Conservation (phyloP, 2,888 invertebrate genomes). For the Sinodicranocentrus sp. region DNA sequence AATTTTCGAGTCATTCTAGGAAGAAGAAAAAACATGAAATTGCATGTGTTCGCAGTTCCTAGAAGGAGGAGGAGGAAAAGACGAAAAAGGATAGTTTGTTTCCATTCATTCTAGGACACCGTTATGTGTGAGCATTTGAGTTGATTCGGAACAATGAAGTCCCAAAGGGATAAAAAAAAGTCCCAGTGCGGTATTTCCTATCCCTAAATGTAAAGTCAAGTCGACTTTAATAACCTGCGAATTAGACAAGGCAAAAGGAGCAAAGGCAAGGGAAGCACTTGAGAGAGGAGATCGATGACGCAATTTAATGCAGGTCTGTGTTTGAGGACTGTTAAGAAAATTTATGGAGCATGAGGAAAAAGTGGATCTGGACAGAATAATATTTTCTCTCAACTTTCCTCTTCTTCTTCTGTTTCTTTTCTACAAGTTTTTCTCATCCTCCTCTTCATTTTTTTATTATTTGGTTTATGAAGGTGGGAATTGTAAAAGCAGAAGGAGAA, state of each 20-base stretch:
- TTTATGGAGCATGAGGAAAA: constrained; percentile 54
- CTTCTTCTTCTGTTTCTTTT: constrained; percentile 19
- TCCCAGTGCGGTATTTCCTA: constrained; percentile 54
- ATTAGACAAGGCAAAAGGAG: constrained; percentile 24
- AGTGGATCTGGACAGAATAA: constrained; percentile 59
- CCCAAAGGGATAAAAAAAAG: constrained; percentile 32
- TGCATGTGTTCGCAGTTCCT: constrained; percentile 32
- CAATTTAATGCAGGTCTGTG: constrained; percentile 53
- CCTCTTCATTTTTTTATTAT: constrained; percentile 23
- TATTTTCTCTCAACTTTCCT: constrained; percentile 46
- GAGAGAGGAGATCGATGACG: constrained; percentile 51
- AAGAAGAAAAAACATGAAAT: constrained; percentile 23
- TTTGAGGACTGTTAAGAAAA: constrained; percentile 48
- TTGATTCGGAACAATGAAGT: constrained; percentile 58
- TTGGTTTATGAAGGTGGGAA: constrained; percentile 40
- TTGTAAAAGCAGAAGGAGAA: neutral
- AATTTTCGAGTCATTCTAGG: neutral
- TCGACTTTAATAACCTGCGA: constrained; percentile 59
- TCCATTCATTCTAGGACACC: neutral
- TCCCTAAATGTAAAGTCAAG: constrained; percentile 47
- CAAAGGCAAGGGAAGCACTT: neutral
- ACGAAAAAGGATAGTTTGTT: neutral
- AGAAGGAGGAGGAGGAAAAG: neutral
- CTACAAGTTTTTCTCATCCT: constrained; percentile 30
- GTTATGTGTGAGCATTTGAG: constrained; percentile 20